Conservation (phyloP, 2,888 invertebrate genomes). For the Drosophila neoperkinsi region DNA sequence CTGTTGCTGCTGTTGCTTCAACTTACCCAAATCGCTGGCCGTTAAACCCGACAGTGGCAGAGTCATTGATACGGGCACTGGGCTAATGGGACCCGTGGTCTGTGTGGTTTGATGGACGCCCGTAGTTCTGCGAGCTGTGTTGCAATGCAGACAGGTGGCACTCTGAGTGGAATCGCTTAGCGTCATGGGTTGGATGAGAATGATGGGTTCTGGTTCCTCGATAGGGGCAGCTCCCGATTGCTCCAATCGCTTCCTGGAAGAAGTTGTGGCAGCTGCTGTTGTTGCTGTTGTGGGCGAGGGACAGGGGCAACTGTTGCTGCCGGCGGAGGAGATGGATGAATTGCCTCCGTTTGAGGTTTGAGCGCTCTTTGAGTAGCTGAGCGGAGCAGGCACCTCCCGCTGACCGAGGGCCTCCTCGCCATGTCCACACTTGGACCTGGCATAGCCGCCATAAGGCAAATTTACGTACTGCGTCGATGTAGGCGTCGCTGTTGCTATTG, state of each 20-base stretch:
- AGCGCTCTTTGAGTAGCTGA: constrained; percentile 37
- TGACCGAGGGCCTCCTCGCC: constrained; percentile 36
- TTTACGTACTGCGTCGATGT: constrained; percentile 65
- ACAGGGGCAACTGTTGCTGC: constrained; percentile 46
- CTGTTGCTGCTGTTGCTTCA: constrained; percentile 8
- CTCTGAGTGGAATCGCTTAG: constrained; percentile 18
- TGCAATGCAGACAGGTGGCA: constrained; percentile 84
- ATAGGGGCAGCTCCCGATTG: not conserved
- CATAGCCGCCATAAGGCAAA: constrained; percentile 71
- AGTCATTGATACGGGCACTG: constrained; percentile 83
- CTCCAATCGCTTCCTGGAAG: constrained; percentile 18
- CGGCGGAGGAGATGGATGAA: constrained; percentile 1
- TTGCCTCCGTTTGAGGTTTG: constrained; percentile 50
- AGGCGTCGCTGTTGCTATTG: constrained; percentile 18
- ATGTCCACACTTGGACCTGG: constrained; percentile 83
- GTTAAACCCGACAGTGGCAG: constrained; percentile 26
- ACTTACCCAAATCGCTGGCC: constrained; percentile 16
- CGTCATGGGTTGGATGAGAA: constrained; percentile 50
- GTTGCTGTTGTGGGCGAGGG: constrained; percentile 27
- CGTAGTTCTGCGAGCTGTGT: constrained; percentile 84
- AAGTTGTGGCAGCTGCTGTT: not conserved
- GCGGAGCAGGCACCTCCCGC: constrained; percentile 3
- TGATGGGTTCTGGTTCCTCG: constrained; percentile 55
- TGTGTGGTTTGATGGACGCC: constrained; percentile 85
- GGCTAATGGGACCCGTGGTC: constrained; percentile 85